Percentiles rank a stretch among this genome's conserved stretches.
Evolutionary conservation across 2,888 invertebrate species (phyloP).

Genomic region (Drosophila ochracea): DNA sequence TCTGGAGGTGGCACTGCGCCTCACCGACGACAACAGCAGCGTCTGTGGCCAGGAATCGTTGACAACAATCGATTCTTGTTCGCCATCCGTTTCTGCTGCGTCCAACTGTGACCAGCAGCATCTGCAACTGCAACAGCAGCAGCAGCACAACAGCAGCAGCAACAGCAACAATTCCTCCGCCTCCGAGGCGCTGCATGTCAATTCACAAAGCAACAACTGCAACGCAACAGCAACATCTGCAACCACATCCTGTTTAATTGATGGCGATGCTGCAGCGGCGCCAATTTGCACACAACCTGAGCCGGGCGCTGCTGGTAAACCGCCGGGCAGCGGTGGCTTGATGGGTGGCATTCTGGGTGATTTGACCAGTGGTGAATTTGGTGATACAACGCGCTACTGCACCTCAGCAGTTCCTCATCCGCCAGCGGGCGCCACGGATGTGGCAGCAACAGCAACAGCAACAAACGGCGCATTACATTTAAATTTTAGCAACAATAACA

Average conservation of each 20-base stretch:
- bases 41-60: slow-evolving; percentile 63
- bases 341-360: slow-evolving; percentile 84
- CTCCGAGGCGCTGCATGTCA: slow-evolving; percentile 73
- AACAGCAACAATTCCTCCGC: slow-evolving; percentile 55
- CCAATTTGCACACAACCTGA: slow-evolving; percentile 85
- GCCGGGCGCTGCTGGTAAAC: slow-evolving; percentile 81
- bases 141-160: slow-evolving; percentile 59
- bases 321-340: slow-evolving; percentile 81
- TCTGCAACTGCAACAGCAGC: slow-evolving; percentile 39
- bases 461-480: slow-evolving; percentile 81
- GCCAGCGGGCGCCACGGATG: slow-evolving; percentile 21
- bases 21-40: slow-evolving; percentile 86
- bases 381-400: slow-evolving; percentile 84
- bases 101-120: slow-evolving; percentile 39
- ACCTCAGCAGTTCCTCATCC: slow-evolving; percentile 80
- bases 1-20: slow-evolving; percentile 92
- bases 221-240: slow-evolving; percentile 33
- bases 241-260: slow-evolving; percentile 65
- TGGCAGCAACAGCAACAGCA: slow-evolving; percentile 47
- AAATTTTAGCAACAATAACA: slow-evolving; percentile 83
- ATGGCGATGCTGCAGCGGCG: slow-evolving; percentile 80
- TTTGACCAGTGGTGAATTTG: slow-evolving; percentile 84
- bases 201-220: slow-evolving; percentile 72
- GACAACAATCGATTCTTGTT: slow-evolving; percentile 25
- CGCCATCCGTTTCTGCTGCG: slow-evolving; percentile 28